These are phyloP conservation scores for Cyphomyrus plagiostoma DNA, from an alignment of 2,113 vertebrate species.

Conservation along the genomic window DNA sequence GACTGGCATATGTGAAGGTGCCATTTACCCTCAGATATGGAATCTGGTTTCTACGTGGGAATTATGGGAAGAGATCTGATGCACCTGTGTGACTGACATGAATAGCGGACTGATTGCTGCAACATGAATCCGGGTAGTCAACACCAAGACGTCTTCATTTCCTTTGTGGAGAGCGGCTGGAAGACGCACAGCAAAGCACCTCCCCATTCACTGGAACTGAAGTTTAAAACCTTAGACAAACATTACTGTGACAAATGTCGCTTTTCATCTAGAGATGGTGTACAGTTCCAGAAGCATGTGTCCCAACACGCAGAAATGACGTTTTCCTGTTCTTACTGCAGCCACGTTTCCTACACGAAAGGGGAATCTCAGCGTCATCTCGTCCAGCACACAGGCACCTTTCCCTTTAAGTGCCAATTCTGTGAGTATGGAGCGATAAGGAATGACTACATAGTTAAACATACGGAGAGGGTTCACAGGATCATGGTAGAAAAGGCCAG, in stretches of 20 bases:
- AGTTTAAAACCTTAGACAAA: constrained; percentile 60
- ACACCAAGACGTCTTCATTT: constrained; percentile 32
- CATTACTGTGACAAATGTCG: constrained; percentile 73
- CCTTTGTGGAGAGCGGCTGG: constrained; percentile 34
- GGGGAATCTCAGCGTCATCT: constrained; percentile 79
- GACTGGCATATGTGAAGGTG: neutral
- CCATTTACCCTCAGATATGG: neutral
- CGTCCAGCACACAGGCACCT: constrained; percentile 75
- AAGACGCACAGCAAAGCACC: constrained; percentile 27
- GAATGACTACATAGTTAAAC: constrained; percentile 82
- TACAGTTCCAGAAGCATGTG: constrained; percentile 66
- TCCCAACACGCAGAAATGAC: constrained; percentile 71
- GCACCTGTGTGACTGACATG: neutral
- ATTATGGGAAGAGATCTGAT: neutral
- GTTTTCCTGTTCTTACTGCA: constrained; percentile 75
- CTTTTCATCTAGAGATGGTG: constrained; percentile 71
- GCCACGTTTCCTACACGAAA: constrained; percentile 73
- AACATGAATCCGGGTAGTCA: constrained; percentile 43
- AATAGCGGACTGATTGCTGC: neutral
- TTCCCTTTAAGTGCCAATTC: constrained; percentile 76
- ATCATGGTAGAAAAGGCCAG: constrained; percentile 39
- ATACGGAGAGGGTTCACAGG: constrained; percentile 75
- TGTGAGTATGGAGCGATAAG: constrained; percentile 84
- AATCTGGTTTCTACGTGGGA: neutral
- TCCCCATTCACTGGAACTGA: constrained; percentile 47